Percentiles rank a stretch among this genome's conserved stretches.
These are phyloP conservation scores for Otocyon megalotis DNA, from an alignment of 2,113 vertebrate species.

Conservation along the genomic window DNA sequence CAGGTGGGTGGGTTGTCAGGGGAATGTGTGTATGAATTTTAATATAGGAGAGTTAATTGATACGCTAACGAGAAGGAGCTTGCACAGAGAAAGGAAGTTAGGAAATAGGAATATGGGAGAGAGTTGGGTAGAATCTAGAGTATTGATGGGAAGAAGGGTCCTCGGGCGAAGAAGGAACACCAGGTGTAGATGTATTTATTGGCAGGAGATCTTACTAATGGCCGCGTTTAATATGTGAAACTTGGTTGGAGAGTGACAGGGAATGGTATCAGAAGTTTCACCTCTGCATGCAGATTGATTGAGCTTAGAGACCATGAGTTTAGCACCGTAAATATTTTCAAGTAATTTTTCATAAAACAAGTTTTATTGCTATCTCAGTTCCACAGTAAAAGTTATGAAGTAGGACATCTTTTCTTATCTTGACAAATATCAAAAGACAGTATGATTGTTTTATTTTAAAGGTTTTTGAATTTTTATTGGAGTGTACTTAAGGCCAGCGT, in stretches of 20 bases:
- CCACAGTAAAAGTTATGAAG: neutral
- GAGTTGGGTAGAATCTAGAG: neutral
- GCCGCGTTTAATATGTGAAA: neutral
- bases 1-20: neutral
- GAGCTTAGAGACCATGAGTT: slow-evolving; percentile 1
- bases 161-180: neutral
- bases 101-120: neutral
- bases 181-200: neutral
- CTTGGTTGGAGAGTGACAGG: neutral
- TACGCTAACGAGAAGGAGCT: neutral
- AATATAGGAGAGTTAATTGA: neutral
- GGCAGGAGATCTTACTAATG: neutral
- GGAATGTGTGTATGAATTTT: neutral
- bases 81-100: neutral
- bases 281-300: neutral
- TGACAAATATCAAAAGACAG: slow-evolving; percentile 43
- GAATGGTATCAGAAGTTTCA: neutral
- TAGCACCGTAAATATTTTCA: neutral
- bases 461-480: neutral
- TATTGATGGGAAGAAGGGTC: neutral
- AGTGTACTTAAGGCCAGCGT: slow-evolving; percentile 68
- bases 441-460: slow-evolving; percentile 44
- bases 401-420: slow-evolving; percentile 49
- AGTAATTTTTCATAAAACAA: slow-evolving; percentile 4
- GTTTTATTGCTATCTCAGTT: slow-evolving; percentile 37